Percentiles rank a stretch among this genome's conserved stretches.
Conservation (phyloP, 2,113 vertebrate genomes). For the Columbina picui region DNA sequence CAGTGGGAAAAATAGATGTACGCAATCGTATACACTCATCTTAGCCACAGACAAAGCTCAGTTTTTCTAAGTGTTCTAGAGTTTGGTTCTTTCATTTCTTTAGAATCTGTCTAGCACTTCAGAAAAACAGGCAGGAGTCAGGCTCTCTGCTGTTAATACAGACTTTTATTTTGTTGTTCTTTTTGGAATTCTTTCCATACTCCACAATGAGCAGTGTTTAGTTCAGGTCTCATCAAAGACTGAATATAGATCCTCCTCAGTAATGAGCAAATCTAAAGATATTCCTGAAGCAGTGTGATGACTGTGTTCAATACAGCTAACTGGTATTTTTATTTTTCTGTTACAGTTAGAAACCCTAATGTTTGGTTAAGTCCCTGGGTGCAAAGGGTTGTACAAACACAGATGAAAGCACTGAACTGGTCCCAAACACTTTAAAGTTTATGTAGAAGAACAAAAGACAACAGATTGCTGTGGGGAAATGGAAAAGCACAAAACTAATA, state of each 20-base stretch:
- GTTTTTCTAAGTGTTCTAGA: not conserved
- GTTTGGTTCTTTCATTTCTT: not conserved
- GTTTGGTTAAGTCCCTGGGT: not conserved
- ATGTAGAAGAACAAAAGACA: not conserved
- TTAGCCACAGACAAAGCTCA: not conserved
- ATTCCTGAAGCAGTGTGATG: not conserved
- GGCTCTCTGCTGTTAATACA: not conserved
- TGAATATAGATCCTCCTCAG: not conserved
- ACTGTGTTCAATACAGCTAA: not conserved
- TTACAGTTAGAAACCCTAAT: not conserved
- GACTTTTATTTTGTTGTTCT: not conserved
- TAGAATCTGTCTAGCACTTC: not conserved
- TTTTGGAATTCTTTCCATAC: not conserved
- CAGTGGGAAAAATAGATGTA: conserved; percentile 18
- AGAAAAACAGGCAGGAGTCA: not conserved
- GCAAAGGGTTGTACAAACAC: not conserved
- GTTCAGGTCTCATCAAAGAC: not conserved
- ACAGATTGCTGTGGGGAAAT: not conserved
- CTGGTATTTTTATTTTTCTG: not conserved
- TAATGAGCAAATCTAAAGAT: not conserved
- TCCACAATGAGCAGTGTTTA: not conserved
- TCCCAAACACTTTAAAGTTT: not conserved
- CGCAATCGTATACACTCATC: not conserved
- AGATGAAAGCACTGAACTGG: not conserved
- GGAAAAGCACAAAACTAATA: not conserved